Percentiles rank a stretch among this genome's conserved stretches.
These are phyloP conservation scores for Anoura caudifer DNA, from an alignment of 2,113 vertebrate genomes.

Conservation along the genomic window DNA sequence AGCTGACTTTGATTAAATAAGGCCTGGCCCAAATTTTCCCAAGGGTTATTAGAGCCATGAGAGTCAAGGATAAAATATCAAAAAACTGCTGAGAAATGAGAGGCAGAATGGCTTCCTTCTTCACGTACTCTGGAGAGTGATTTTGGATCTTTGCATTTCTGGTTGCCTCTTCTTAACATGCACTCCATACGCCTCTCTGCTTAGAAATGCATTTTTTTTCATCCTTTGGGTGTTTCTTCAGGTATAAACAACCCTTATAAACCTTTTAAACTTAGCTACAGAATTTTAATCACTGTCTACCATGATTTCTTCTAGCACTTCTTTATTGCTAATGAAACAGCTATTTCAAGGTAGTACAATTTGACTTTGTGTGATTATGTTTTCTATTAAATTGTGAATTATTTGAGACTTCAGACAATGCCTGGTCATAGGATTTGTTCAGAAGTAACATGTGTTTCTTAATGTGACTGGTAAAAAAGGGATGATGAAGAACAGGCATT, in stretches of 20 bases:
- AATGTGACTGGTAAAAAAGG: background rate
- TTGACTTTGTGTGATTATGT: background rate
- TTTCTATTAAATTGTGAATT: background rate
- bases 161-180: background rate
- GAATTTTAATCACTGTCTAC: background rate
- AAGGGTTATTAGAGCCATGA: background rate
- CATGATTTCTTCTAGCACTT: background rate
- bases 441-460: background rate
- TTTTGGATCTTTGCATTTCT: background rate
- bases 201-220: background rate
- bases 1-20: conserved; percentile 1
- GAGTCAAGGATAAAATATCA: background rate
- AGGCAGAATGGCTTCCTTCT: background rate
- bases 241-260: background rate
- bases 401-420: background rate
- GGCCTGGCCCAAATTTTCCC: background rate
- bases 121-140: background rate
- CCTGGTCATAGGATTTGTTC: background rate
- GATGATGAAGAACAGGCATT: background rate
- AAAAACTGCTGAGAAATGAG: background rate
- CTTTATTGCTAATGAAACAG: background rate
- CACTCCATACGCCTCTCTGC: background rate
- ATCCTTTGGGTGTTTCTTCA: background rate
- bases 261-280: background rate
- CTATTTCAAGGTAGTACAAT: background rate